Evolutionary conservation across 2,888 invertebrate species (phyloP), one percentile per base, ranked within the genome.

Genomic region (Caprella mutica): DNA sequence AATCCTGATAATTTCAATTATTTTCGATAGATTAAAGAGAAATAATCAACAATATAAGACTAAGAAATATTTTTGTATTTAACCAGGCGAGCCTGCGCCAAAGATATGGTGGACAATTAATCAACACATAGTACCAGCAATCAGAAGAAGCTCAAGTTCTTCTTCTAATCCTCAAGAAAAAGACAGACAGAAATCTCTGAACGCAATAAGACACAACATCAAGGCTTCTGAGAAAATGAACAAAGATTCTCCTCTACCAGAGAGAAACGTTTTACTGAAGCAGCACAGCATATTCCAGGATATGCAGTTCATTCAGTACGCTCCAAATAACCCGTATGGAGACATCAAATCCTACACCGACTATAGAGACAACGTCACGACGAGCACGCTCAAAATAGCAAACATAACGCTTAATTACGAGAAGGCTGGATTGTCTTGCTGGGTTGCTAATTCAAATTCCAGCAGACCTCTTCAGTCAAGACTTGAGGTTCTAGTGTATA

Each of bases 101-200:
- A 44, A 44, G 14, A 44, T 44, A 26, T 44, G 44, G 44, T 44
- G 44, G 44, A 44, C 44, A 6, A 44, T 44, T n/a, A 44, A 44
- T 24, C 26, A 44, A n/a, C 27, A 24, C 24, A 44, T 44, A 12
- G 27, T 44, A 6, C 44, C 44, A 14, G 27, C 44, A 17, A 44
- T 24, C 24, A 44, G 44, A 44, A 44, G 27, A 23, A 24, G 17
- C n/a, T 5, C 5, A 5, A 27, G 30, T 9, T 21, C 48, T 12
- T 48, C 48, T 5, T 3, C n/a, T n/a, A n/a, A n/a, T n/a, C n/a
- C n/a, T n/a, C n/a, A n/a, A n/a, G n/a, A n/a, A n/a, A n/a, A 27
- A 17, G 30, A 30, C 27, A 21, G 48, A 6, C 48, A 48, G 27
- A 17, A 21, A 30, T 48, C 48, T 9, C 29, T 27, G 26, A 48